Base-by-base conservation (phyloP, 2,888 invertebrate species). In the Cephus rjabovi region DNA sequence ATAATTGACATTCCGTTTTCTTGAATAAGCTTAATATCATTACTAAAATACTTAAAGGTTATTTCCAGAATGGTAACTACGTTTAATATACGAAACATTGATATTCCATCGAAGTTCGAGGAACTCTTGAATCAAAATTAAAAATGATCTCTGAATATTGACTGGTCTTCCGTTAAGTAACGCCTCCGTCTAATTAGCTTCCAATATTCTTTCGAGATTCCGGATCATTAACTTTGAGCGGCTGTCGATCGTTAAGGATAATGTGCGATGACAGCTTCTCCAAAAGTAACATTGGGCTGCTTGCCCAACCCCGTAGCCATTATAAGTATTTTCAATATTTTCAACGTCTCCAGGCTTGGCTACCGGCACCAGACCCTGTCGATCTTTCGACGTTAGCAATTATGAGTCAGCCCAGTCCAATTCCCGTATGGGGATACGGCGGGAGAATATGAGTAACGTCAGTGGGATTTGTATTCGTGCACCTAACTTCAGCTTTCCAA, bases 161-260 rank as follows among this genome's bases (percentile, higher is more conserved):
- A 56, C 56, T 56, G 23, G 15, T 23, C 56, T 78, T 77, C 80
- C 82, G 81, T 84, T 84, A 82, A 83, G 84, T 76, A 85, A 83
- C 82, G 79, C 84, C 79, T 79, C 82, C 84, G 81, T 83, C 86
- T 87, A 86, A 89, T 89, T 88, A 85, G 84, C 82, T 81, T 83
- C 81, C 81, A 79, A 85, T 85, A 86, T 85, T 87, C 84, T 78
- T 79, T 77, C 78, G 80, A 83, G 81, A 84, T 84, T 80, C 82
- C 81, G 80, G 82, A 82, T 87, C 86, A 86, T 87, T 87, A 87
- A 84, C 80, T 85, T 75, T 73, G 73, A 56, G 56, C 79, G 71
- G 75, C 34, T 73, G 77, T 71, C 74, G 80, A 80, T 85, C 84
- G 79, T 86, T 85, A 82, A 75, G 79, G 75, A 81, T 86, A 86